These are phyloP conservation scores for Tenebrio molitor DNA, from an alignment of 1,140 invertebrate genomes.

Conservation along the genomic window DNA sequence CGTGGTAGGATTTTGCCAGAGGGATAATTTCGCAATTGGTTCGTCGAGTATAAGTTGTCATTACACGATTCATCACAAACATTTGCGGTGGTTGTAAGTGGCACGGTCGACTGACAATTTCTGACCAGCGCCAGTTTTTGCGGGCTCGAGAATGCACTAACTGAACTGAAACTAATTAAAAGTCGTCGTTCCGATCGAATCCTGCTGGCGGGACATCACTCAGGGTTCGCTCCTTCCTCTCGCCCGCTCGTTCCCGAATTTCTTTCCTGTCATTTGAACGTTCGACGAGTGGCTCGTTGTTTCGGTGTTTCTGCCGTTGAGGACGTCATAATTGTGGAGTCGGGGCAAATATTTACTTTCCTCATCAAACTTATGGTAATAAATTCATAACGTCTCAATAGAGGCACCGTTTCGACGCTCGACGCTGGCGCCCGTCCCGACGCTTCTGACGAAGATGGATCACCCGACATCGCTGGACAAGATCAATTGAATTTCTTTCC, in stretches of 20 bases:
- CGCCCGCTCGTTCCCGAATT: constrained; percentile 22
- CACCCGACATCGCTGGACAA: constrained; percentile 68
- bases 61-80: constrained; percentile 58
- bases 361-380: constrained; percentile 56
- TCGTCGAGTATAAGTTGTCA: constrained; percentile 50
- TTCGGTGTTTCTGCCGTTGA: too few relatives aligned
- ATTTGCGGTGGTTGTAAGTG: constrained; percentile 55
- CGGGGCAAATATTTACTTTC: constrained; percentile 39
- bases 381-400: constrained; percentile 60
- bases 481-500: constrained; percentile 72
- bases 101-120: constrained; percentile 58
- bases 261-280: constrained; percentile 13
- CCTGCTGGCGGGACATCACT: constrained; percentile 57
- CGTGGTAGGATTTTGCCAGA: too few relatives aligned
- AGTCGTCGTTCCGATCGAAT: constrained; percentile 57
- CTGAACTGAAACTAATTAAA: constrained; percentile 63
- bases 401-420: constrained; percentile 58
- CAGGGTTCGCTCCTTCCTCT: constrained; percentile 44
- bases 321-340: too few relatives aligned
- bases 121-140: constrained; percentile 59
- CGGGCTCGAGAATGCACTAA: constrained; percentile 57
- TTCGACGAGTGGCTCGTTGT: constrained; percentile 12
- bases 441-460: constrained; percentile 70
- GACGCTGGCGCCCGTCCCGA: constrained; percentile 62
- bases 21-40: too few relatives aligned